These are phyloP conservation scores for Copsychus sechellarum DNA, from an alignment of 2,113 vertebrate species.

Conservation along the genomic window DNA sequence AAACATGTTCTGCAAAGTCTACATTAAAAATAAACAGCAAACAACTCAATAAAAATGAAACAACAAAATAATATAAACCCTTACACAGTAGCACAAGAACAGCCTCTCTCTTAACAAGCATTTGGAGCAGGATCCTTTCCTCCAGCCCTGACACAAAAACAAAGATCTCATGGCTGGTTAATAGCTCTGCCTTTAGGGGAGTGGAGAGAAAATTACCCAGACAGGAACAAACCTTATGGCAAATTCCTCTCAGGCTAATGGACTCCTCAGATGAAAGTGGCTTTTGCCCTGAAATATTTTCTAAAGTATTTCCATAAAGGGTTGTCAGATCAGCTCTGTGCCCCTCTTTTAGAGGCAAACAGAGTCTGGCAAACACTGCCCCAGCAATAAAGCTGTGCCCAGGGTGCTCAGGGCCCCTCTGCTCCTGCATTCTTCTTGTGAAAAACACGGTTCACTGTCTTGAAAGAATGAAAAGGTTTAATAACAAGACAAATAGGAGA, in stretches of 20 bases:
- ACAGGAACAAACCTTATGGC: slow-evolving; percentile 8
- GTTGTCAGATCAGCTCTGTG: slow-evolving; percentile 9
- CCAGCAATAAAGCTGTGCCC: neutral
- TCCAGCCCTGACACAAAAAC: slow-evolving; percentile 26
- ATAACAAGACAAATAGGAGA: too few relatives aligned
- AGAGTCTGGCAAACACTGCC: neutral
- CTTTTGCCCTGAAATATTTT: neutral
- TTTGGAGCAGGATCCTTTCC: slow-evolving; percentile 13
- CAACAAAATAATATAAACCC: neutral
- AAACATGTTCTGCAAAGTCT: neutral
- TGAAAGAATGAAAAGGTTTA: too few relatives aligned
- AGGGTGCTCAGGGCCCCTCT: neutral
- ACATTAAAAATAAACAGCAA: neutral
- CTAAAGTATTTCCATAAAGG: slow-evolving; percentile 16
- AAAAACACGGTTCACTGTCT: too few relatives aligned
- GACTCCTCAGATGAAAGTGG: neutral
- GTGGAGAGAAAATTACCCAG: slow-evolving; percentile 7
- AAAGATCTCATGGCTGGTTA: slow-evolving; percentile 36
- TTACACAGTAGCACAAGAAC: neutral
- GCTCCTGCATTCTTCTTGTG: neutral
- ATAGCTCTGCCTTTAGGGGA: slow-evolving; percentile 36
- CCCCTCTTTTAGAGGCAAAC: slow-evolving; percentile 3
- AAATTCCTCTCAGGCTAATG: slow-evolving; percentile 20
- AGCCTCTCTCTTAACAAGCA: slow-evolving; percentile 11
- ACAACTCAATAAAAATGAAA: neutral